These are phyloP conservation scores for Eupithecia vulgata DNA, from an alignment of 2,888 invertebrate genomes.

Conservation along the genomic window DNA sequence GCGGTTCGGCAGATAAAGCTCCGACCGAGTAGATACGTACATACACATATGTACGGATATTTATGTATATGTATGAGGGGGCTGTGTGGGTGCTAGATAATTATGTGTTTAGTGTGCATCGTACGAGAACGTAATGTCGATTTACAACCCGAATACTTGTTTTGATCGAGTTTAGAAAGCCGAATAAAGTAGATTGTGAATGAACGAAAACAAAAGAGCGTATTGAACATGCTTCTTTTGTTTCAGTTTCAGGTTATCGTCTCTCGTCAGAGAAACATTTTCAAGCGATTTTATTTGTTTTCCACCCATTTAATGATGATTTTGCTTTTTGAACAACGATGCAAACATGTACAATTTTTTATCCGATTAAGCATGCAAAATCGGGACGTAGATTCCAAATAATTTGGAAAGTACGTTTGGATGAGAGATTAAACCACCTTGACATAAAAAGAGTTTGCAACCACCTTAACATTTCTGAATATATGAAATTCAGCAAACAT, in stretches of 20 bases:
- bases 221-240: not conserved
- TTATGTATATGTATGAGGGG: slow-evolving; percentile 16
- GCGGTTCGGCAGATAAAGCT: slow-evolving; percentile 44
- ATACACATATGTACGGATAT: not conserved
- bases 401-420: too few species aligned
- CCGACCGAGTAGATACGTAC: slow-evolving; percentile 12
- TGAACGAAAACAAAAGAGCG: not conserved
- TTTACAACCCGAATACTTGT: not conserved
- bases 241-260: too few species aligned
- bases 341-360: too few species aligned
- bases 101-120: slow-evolving; percentile 6
- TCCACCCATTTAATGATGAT: too few species aligned
- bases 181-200: not conserved
- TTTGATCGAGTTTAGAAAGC: not conserved
- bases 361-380: too few species aligned
- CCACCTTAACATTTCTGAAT: not conserved
- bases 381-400: too few species aligned
- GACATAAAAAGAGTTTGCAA: too few species aligned
- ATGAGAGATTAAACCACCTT: too few species aligned
- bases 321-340: too few species aligned
- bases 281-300: too few species aligned
- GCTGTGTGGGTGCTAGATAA: not conserved
- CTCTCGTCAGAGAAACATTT: too few species aligned
- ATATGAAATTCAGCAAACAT: not conserved
- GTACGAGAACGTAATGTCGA: not conserved